These are phyloP conservation scores for Ptilonorhynchus violaceus DNA, from an alignment of 2,113 vertebrate genomes.

Conservation along the genomic window DNA sequence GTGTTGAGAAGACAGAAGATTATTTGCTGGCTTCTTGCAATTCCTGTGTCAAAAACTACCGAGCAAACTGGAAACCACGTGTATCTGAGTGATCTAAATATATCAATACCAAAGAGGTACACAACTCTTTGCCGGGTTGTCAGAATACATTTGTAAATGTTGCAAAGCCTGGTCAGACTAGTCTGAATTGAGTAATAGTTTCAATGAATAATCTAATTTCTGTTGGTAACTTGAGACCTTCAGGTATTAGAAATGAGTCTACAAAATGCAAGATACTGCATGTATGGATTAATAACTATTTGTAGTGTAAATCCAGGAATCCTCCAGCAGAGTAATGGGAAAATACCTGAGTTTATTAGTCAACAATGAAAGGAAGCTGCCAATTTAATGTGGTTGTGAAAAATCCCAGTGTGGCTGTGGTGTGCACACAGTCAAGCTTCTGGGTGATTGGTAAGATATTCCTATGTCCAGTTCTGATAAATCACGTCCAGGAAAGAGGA, in stretches of 20 bases:
- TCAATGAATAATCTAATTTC: not conserved
- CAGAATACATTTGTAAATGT: not conserved
- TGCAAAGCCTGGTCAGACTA: not conserved
- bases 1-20: not conserved
- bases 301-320: not conserved
- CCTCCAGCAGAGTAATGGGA: not conserved
- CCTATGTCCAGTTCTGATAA: not conserved
- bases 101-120: not conserved
- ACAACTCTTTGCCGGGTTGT: not conserved
- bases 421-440: not conserved
- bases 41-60: not conserved
- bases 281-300: not conserved
- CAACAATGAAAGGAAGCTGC: not conserved
- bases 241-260: not conserved
- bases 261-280: not conserved
- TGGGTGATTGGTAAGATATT: not conserved
- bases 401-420: not conserved
- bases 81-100: not conserved
- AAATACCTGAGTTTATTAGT: not conserved
- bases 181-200: not conserved
- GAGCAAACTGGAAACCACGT: accelerated
- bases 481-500: not conserved
- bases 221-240: not conserved
- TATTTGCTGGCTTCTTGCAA: not conserved
- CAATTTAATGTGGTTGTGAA: not conserved